Conservation (phyloP, 2,888 invertebrate genomes). For the Bruchidius siliquastri region DNA sequence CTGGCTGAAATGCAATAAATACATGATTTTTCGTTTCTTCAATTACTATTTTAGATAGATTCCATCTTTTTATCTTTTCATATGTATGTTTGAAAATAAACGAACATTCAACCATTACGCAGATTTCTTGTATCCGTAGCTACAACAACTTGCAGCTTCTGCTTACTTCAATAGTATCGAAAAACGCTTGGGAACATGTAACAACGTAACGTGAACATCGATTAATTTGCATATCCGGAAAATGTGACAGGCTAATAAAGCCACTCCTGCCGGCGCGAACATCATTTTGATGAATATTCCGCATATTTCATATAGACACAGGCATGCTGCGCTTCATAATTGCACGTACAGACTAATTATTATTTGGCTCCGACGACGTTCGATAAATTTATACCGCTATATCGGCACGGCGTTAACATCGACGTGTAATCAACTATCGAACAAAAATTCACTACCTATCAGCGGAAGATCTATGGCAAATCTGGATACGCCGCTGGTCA, state of each 20-base stretch:
- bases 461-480: too few species aligned
- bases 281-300: background rate
- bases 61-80: too few species aligned
- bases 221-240: background rate
- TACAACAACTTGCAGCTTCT: too few species aligned
- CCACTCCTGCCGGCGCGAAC: background rate
- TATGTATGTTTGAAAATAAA: too few species aligned
- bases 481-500: too few species aligned
- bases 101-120: too few species aligned
- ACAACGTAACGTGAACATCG: background rate
- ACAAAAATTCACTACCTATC: background rate
- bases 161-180: too few species aligned
- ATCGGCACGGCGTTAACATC: background rate
- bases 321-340: background rate
- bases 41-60: too few species aligned
- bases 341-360: background rate
- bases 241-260: background rate
- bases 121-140: too few species aligned
- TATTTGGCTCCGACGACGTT: background rate
- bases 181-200: too few species aligned
- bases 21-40: too few species aligned
- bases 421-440: background rate
- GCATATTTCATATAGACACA: background rate
- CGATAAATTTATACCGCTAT: background rate
- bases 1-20: too few species aligned